These are phyloP conservation scores for Bacillus rossius DNA, from an alignment of 1,140 invertebrate species.

Conservation along the genomic window DNA sequence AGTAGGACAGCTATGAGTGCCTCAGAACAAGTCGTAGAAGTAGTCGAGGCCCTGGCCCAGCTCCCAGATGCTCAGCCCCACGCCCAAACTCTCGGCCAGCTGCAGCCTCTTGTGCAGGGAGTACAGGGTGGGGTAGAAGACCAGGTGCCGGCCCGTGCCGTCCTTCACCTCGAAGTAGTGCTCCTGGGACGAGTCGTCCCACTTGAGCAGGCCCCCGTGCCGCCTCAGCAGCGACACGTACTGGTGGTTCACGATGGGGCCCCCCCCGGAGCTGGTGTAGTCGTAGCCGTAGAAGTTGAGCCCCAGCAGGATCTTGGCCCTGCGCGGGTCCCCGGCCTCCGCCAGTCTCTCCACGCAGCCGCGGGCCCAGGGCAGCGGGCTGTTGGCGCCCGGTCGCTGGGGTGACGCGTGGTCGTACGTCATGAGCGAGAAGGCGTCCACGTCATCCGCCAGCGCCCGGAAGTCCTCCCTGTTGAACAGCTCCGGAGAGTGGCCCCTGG, in stretches of 20 bases:
- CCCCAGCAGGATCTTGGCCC: constrained; percentile 79
- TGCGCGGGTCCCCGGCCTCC: constrained; percentile 52
- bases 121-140: constrained; percentile 86
- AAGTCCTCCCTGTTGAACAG: constrained; percentile 75
- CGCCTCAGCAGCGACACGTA: constrained; percentile 65
- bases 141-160: constrained; percentile 52
- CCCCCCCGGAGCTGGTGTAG: constrained; percentile 69
- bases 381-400: constrained; percentile 81
- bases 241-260: constrained; percentile 70
- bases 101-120: constrained; percentile 78
- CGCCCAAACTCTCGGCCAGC: constrained; percentile 69
- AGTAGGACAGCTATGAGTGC: no score
- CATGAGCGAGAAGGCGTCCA: constrained; percentile 88
- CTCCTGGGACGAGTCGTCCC: constrained; percentile 72
- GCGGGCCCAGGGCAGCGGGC: constrained; percentile 77
- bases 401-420: constrained; percentile 90
- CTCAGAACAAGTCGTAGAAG: constrained; percentile 88
- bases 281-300: constrained; percentile 93
- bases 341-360: constrained; percentile 69
- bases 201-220: constrained; percentile 65
- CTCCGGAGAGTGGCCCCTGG: constrained; percentile 51
- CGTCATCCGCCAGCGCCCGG: constrained; percentile 63
- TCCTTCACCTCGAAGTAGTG: constrained; percentile 80
- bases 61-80: constrained; percentile 91
- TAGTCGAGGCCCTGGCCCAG: constrained; percentile 92